Base-by-base conservation (phyloP, 2,888 invertebrate species). In the Tetramorium bicarinatum region DNA sequence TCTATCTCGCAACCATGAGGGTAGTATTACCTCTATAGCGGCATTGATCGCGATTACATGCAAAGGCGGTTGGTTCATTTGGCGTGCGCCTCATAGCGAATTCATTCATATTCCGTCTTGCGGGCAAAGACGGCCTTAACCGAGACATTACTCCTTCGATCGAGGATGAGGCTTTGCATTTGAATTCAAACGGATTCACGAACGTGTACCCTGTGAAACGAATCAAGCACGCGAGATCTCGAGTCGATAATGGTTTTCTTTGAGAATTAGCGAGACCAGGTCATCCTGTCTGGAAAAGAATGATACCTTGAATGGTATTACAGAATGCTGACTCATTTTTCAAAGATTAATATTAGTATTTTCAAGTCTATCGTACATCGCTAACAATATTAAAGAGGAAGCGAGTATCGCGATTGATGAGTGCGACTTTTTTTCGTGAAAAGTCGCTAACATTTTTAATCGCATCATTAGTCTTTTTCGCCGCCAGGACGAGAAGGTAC, bases 31-130 rank as follows among this genome's bases (percentile, higher is more conserved):
- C 34, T 79, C 8, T 47, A 47, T 54, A 64, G 21, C 18, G 61
- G 74, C 67, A 85, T 84, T 88, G 89, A 86, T 87, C 87, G 82
- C 84, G 88, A 87, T 89, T 83, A 89, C 86, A 83, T 84, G 84
- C 79, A 82, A 87, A 86, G 72, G 84, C 82, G 74, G 61, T 59
- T 83, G 66, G 83, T 85, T 88, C 87, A 85, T 87, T 85, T 85
- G 85, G 67, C 84, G 82, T 61, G 85, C 77, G 49, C 66, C 83
- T 89, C 84, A 85, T 85, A 82, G 81, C 66, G 84, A 85, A 85
- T 85, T 86, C 86, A 86, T 89, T 89, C 89, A 84, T 88, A 85
- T 87, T 89, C 87, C 84, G 82, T 84, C 83, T 85, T 85, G 54
- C 13, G 72, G 84, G 79, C 75, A 83, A 84, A 82, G 81, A 75